Evolutionary conservation across 92 coral and sea anemone species (phyloP), one percentile per base, ranked within the genome.

Genomic region (Siderastrea radians): DNA sequence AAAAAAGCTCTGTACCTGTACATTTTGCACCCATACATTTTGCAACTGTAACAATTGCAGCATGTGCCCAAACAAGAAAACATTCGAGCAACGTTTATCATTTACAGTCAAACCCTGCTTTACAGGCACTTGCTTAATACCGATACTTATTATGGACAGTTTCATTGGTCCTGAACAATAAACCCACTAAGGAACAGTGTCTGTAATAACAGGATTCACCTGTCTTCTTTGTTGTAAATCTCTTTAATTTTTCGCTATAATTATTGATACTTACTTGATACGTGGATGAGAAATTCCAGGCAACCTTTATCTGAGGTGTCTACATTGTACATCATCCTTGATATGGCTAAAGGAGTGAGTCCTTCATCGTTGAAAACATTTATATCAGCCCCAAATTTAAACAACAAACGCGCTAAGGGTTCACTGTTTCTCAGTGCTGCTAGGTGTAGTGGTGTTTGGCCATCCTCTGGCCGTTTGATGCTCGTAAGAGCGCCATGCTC

Each of bases 301-400:
- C 98, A 95, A 68, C 89, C 92, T 73, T 88, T 95, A 60, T 93
- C 94, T 57, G 84, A 65, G 49, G 84, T 86, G 80, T 89, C 91
- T 9, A 94, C 86, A 71, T 86, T 88, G 82, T 84, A 95, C 95
- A 93, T 93, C 98, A 95, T 93, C 70, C 92, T 90, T 3, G 98
- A 89, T 5, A 95, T 95, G 13, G 96, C 95, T 65, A 95, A 72
- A 69, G 98, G 98, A 12, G 95, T 85, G 59, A 95, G 84, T 26
- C 98, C 98, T 77, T 95, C 96, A 72, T 95, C 98, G 71, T 93
- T 95, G 51, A 65, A 90, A 66, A 86, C 92, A 84, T 95, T 93
- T 45, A 91, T 94, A 84, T 95, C 96, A n/a, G 98, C 98, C 3
- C 98, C 98, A 86, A 95, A 95, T 77, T 84, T 95, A 81, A 83